Base-by-base conservation (phyloP, 2,113 vertebrate species). In the Falcunculus frontatus region DNA sequence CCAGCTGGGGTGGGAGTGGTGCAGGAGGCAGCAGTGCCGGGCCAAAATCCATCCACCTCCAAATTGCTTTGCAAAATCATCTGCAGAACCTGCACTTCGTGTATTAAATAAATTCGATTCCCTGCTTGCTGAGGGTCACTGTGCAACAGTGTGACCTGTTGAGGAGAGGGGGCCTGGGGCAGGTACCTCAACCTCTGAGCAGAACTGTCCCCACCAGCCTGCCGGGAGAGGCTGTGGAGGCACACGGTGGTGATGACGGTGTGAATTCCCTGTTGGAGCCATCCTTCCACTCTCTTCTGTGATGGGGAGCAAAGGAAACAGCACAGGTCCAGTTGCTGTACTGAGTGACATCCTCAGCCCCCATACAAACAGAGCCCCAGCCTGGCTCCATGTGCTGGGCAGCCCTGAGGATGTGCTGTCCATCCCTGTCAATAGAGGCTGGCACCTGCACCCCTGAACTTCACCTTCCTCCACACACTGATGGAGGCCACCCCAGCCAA, bases 211-310 rank as follows among this genome's bases (percentile, higher is more conserved):
- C 26, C 32, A n/a, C 22, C 46, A 47, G 55, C 44, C 41, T 41
- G 44, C 3, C 0, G 3, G 60, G 67, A 67, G 62, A 64, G 30
- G 52, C 47, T 80, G 57, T 0, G 0, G 30, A 33, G 87, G 21
- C n/a, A 9, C 37, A 0, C 0, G 0, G 39, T 9, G 23, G 2
- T 1, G 4, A 1, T 2, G 32, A 3, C 0, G 6, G 33, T 17
- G 47, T 23, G 77, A 60, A 8, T 39, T 60, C 67, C 44, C 59
- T 29, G 1, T 11, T 6, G 0, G 26, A 81, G 64, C 41, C 20
- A 2, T 9, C 77, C 55, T 16, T 10, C 53, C 11, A 1, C 59
- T 64, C 49, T 60, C 6, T 32, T 13, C 53, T 77, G 64, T 5
- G 20, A 68, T 46, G 49, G 13, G 32, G 26, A 73, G 25, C 37